Evolutionary conservation across 2,888 invertebrate genomes (phyloP).

Genomic region (Abscondita cerata): DNA sequence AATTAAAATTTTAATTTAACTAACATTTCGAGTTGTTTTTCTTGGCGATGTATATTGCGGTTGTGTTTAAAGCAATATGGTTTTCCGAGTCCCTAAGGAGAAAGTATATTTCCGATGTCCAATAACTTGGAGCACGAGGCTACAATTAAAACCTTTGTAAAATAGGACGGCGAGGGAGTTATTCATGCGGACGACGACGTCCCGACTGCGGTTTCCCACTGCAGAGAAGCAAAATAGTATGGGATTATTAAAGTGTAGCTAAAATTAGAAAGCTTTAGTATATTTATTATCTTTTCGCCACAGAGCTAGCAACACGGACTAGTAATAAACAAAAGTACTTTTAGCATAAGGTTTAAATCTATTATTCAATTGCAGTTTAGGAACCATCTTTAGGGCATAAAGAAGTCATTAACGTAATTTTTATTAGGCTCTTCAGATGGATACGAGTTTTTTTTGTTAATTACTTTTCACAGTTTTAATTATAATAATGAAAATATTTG

Average conservation of each 20-base stretch:
- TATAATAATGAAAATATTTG: too few species aligned
- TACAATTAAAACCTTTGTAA: conserved; percentile 32
- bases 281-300: conserved; percentile 20
- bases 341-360: too few species aligned
- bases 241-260: conserved; percentile 29
- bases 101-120: conserved; percentile 23
- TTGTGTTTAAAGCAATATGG: conserved; percentile 3
- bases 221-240: conserved; percentile 31
- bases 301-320: not conserved
- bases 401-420: too few species aligned
- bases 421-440: too few species aligned
- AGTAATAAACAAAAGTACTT: not conserved
- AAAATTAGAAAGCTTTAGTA: conserved; percentile 16
- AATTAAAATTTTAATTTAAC: conserved; percentile 31
- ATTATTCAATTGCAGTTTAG: too few species aligned
- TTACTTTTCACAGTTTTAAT: too few species aligned
- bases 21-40: conserved; percentile 23
- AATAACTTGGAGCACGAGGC: conserved; percentile 31
- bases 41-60: conserved; percentile 9
- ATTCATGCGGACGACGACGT: conserved; percentile 25
- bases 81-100: conserved; percentile 22
- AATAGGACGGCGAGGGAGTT: conserved; percentile 26
- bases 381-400: too few species aligned
- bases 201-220: conserved; percentile 30
- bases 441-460: too few species aligned